phyloP scores from a whole-genome alignment of 2,888 invertebrate genomes.

The Epirrhoe alternata region DNA sequence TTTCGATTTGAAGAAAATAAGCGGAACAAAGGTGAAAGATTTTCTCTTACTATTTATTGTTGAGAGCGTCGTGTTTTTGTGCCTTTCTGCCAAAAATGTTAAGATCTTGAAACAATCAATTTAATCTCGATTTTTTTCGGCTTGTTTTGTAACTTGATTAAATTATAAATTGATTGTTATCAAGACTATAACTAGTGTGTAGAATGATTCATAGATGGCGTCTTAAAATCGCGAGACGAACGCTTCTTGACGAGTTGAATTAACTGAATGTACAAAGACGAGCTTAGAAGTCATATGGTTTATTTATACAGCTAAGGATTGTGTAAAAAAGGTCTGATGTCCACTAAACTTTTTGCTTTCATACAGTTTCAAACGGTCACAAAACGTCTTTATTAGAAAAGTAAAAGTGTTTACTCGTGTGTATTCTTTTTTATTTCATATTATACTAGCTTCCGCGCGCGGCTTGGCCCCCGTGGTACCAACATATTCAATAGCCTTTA shows the following conservation, averaged over 20 bases:
- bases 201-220: constrained; percentile 18
- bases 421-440: too few relatives aligned
- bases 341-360: background rate
- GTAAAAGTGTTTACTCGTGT: too few relatives aligned
- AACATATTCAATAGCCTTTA: too few relatives aligned
- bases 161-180: constrained; percentile 17
- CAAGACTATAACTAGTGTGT: constrained; percentile 12
- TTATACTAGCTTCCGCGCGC: too few relatives aligned
- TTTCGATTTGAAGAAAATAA: constrained; percentile 21
- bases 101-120: constrained; percentile 4
- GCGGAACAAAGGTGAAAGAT: constrained; percentile 7
- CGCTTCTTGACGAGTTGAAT: constrained; percentile 14
- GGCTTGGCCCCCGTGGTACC: too few relatives aligned
- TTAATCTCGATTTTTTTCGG: background rate
- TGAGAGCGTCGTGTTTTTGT: constrained; percentile 41
- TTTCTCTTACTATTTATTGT: constrained; percentile 20
- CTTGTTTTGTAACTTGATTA: background rate
- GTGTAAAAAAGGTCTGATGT: background rate
- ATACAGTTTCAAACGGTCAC: background rate
- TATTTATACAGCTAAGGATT: constrained; percentile 8
- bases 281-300: constrained; percentile 27
- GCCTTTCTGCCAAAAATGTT: constrained; percentile 50
- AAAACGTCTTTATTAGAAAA: background rate
- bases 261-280: constrained; percentile 32
- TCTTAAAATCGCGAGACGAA: constrained; percentile 5